Base-by-base conservation (phyloP, 2,797 vertebrate genomes). In the Rhinogobio ventralis region DNA sequence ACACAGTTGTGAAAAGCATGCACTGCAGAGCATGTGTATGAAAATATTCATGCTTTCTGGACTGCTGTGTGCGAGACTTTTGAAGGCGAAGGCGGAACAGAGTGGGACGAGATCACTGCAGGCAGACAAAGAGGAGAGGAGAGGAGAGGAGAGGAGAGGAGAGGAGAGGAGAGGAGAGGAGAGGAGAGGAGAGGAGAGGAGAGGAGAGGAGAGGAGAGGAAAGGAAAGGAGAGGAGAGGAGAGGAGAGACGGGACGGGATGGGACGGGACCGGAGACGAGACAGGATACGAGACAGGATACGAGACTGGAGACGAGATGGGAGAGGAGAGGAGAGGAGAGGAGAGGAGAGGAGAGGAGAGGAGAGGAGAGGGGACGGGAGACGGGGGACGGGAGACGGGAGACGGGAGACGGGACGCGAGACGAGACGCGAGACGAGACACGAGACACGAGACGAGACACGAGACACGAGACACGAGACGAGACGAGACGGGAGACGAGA, bases 41-140 rank as follows among this genome's bases (percentile, higher is more conserved):
- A 11, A 19, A 62, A 83, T 53, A 73, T 76, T 67, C 7, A 45
- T 77, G 46, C 15, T 53, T 83, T 66, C 57, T n/a, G 28, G 45
- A 62, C 45, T 36, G 14, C 45, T 83, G 28, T 76, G 71, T 42
- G 57, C 6, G 39, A 78, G 42, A 73, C 11, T 62, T 64, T 73
- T 73, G 45, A 67, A 83, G 13, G 62, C 71, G 33, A 75, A 46
- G 64, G 36, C 0, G 14, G 25, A 78, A 57, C n/a, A 46, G 36
- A 42, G 62, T 74, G 69, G 14, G 39, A 51, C 1, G 17, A 57
- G n/a, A 74, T 74, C 14, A 51, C 55, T 82, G 28, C 8, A 25
- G 69, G 25, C 39, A n/a, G 20, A 82, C 1, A 62, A 62, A 5
- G 25, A 55, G 28, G n/a, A 60, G 30, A 69, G 28, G 23, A 20